These are phyloP conservation scores for Drosophila setifemur DNA, from an alignment of 1,140 invertebrate species.

Conservation along the genomic window DNA sequence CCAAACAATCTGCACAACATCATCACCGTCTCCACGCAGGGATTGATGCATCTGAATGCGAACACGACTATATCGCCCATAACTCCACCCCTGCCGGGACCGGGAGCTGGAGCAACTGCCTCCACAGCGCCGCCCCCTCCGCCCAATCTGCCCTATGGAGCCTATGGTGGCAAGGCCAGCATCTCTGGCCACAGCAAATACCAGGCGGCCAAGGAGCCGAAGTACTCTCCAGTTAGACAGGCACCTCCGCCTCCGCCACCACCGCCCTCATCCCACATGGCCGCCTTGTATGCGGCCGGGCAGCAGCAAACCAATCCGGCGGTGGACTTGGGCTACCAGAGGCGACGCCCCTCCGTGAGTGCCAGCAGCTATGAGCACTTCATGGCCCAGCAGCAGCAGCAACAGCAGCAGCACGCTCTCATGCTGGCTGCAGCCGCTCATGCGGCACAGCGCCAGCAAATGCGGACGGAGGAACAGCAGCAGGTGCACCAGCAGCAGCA, in stretches of 20 bases:
- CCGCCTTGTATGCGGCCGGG: constrained; percentile 44
- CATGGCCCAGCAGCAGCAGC: constrained; percentile 69
- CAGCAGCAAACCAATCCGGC: constrained; percentile 23
- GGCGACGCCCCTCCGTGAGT: constrained; percentile 65
- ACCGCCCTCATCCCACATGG: constrained; percentile 53
- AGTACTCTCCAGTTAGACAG: constrained; percentile 49
- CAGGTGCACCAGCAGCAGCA: constrained; percentile 44
- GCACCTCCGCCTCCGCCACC: constrained; percentile 65
- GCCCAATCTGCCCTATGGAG: constrained; percentile 66
- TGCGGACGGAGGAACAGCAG: constrained; percentile 37
- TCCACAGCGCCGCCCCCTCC: constrained; percentile 78
- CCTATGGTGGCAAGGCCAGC: constrained; percentile 33
- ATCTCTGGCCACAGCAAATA: constrained; percentile 33
- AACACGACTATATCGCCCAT: constrained; percentile 82
- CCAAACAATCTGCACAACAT: constrained; percentile 70
- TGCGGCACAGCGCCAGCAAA: constrained; percentile 54
- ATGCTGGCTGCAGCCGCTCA: constrained; percentile 63
- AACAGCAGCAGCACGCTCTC: constrained; percentile 68
- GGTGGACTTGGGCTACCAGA: constrained; percentile 57
- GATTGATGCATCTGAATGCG: constrained; percentile 77
- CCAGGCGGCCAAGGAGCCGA: constrained; percentile 43
- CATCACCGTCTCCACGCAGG: constrained; percentile 78
- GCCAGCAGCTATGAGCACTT: constrained; percentile 72
- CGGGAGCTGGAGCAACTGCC: constrained; percentile 65
- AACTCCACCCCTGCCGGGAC: constrained; percentile 66